These are phyloP conservation scores for Scleropages formosus DNA, from an alignment of 2,797 vertebrate genomes.

Conservation along the genomic window DNA sequence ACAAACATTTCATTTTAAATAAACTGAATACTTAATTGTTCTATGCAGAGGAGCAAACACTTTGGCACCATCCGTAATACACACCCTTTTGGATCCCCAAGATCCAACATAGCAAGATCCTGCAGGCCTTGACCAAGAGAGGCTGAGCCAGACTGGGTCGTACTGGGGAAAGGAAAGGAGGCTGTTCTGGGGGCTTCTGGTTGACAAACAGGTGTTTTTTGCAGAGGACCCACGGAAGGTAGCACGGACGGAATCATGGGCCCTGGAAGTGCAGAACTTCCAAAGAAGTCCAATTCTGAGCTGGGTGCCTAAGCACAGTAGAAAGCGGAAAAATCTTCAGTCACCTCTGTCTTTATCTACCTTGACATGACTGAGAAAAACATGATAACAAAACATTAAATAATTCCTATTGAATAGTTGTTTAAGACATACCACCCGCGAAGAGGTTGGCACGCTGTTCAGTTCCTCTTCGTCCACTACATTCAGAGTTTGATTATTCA, in stretches of 20 bases:
- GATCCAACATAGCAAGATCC: constrained; percentile 74
- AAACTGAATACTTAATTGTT: not conserved
- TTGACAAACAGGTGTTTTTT: constrained; percentile 27
- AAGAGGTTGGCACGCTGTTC: constrained; percentile 63
- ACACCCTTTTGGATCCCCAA: constrained; percentile 78
- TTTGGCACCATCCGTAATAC: constrained; percentile 13
- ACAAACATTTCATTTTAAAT: too few relatives aligned
- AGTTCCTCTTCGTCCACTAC: constrained; percentile 56
- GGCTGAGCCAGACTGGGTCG: constrained; percentile 26
- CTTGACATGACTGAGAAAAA: constrained; percentile 1
- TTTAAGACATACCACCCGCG: constrained; percentile 65
- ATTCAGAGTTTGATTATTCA: constrained; percentile 39
- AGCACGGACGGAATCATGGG: constrained; percentile 56
- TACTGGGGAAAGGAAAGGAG: constrained; percentile 28
- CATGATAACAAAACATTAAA: not conserved
- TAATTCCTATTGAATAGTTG: constrained; percentile 19
- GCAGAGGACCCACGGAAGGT: constrained; percentile 49
- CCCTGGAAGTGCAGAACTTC: constrained; percentile 52
- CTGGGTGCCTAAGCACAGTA: constrained; percentile 61
- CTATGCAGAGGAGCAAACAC: too few relatives aligned
- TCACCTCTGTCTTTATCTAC: not conserved
- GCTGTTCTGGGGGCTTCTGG: constrained; percentile 30
- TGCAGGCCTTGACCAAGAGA: constrained; percentile 55
- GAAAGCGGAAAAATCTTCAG: constrained; percentile 19
- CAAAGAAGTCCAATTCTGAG: constrained; percentile 70